Base-by-base conservation (phyloP, 1,140 invertebrate genomes). In the Lordiphosa collinella region DNA sequence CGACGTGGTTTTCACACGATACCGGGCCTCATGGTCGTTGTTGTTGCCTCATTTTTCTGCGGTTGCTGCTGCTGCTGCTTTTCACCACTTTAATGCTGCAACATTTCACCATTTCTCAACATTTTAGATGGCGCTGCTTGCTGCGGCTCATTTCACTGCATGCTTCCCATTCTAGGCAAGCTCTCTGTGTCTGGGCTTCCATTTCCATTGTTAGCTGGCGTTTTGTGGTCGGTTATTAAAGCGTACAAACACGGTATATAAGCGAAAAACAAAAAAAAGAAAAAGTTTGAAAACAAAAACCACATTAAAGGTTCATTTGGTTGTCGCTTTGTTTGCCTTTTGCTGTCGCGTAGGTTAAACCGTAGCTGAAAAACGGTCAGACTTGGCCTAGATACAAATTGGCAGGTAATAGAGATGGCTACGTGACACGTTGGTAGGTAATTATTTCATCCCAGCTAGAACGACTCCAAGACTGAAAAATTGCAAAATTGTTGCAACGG, bases 281-380 rank as follows among this genome's bases (percentile, higher is more conserved):
- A 70, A 70, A 44, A 62, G 34, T 62, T 63, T 44, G 67, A 76
- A 61, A 78, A 66, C 44, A 64, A 60, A 82, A 84, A 69, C 63
- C 67, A 60, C 78, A 84, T 84, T 78, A 73, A 84, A 84, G 78
- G 78, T 84, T 84, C 72, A 84, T 78, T 84, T 84, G 63, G 68
- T 60, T 69, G 72, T 65, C 72, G 64, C 68, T 84, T 84, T 84
- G 78, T 73, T 84, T 84, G 72, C 51, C 52, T 59, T 67, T 68
- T 68, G 49, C 55, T 58, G 37, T 60, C 43, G 55, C 65, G 34
- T 69, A 69, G 66, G 65, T 54, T 70, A 70, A 70, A 68, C 57
- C 50, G 40, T 50, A 46, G 16, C 65, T 69, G 37, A 32, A 36
- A 46, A 47, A 36, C 14, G 16, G 16, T 40, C 40, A 35, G 48